Evolutionary conservation across 1,140 invertebrate genomes (phyloP), one percentile per base, ranked within the genome.

Genomic region (Zaprionus capensis): DNA sequence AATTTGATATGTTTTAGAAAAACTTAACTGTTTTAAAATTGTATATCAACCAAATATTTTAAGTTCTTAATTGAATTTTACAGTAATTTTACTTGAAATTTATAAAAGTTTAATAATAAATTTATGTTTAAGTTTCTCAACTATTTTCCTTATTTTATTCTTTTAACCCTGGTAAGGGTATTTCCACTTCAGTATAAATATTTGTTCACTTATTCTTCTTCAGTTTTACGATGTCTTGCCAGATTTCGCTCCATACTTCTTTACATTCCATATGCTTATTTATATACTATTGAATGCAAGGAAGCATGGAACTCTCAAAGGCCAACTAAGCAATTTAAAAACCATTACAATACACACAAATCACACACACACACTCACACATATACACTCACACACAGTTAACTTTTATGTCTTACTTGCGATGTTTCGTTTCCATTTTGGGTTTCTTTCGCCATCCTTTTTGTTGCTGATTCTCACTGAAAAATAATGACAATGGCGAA

Each of bases 291-390:
- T 92, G 91, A 92, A 92, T 92, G 91, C 91, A 92, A 92, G 91
- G 91, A 92, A 92, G 91, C 91, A 92, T 92, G 91, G 91, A 92
- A 92, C 91, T 92, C 83, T 92, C 85, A 92, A 90, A 92, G 91
- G 91, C 91, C 69, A 69, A 65, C 49, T 59, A 41, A 67, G 65
- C 17, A 46, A 72, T 67, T 65, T 71, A 62, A 67, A 22, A 80
- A 58, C 63, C 57, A 77, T 67, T 53, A 63, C 63, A 34, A 22
- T 14, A 55, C 41, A 51, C 46, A 51, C 46, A 22, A 20, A 51
- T 20, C 22, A 24, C 46, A 51, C 46, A 51, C 46, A 22, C 46
- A 51, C 4, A 20, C 1, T n/a, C 20, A 22, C 22, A 22, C 1
- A 51, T 7, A 31, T 7, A 7, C 20, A 17, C 22, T 26, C 28